A percentile compares a stretch with the other conserved stretches of the same genome.
Evolutionary conservation across 2,113 vertebrate genomes (phyloP).

Genomic region (Pseudopodoces humilis): DNA sequence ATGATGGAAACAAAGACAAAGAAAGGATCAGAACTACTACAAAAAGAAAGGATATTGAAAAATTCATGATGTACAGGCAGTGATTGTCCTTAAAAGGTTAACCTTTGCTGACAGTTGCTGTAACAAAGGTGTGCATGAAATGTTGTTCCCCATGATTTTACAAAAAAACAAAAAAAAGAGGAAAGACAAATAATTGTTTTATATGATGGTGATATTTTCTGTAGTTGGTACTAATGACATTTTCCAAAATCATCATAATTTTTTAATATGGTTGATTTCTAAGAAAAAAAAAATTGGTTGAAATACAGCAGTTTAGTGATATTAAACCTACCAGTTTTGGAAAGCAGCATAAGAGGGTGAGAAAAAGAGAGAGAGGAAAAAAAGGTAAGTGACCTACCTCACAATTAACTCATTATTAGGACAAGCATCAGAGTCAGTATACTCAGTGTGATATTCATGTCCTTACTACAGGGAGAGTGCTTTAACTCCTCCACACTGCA

Average conservation of each 20-base stretch:
- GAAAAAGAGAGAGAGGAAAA: neutral
- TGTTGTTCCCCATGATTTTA: neutral
- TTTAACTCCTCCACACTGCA: neutral
- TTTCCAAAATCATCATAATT: neutral
- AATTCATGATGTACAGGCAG: conserved; percentile 66
- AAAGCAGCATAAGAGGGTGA: neutral
- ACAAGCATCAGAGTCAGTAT: neutral
- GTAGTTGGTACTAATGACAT: neutral
- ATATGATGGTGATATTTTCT: neutral
- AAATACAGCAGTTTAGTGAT: neutral
- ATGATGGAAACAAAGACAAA: conserved; percentile 73
- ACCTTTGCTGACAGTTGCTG: neutral
- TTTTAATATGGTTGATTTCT: neutral
- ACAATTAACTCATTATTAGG: neutral
- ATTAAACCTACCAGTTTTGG: neutral
- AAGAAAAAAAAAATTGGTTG: neutral
- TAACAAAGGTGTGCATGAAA: neutral
- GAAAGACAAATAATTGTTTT: neutral
- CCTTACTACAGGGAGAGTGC: neutral
- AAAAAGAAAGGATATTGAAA: conserved; percentile 70
- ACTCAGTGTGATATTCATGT: neutral
- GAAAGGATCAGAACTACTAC: conserved; percentile 71
- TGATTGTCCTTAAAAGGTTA: conserved; percentile 40
- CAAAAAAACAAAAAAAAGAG: neutral
- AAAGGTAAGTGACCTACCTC: neutral